These are phyloP conservation scores for Austrolebias charrua DNA, from an alignment of 2,797 vertebrate species.

Conservation along the genomic window DNA sequence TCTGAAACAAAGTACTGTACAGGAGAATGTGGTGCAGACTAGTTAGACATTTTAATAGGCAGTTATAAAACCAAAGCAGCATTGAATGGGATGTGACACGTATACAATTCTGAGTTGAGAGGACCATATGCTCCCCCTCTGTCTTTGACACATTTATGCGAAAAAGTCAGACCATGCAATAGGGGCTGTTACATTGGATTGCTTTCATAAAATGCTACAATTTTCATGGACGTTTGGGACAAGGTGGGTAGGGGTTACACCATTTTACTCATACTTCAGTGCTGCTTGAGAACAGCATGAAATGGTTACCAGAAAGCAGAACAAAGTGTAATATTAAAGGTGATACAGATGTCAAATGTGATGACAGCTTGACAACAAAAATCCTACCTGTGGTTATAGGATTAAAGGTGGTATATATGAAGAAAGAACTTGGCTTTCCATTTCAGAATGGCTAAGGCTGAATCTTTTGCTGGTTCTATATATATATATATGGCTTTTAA, in stretches of 20 bases:
- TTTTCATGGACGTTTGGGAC: slow-evolving; percentile 40
- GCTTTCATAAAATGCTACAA: slow-evolving; percentile 37
- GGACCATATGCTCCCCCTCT: not conserved
- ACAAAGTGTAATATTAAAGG: slow-evolving; percentile 16
- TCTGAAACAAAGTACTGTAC: slow-evolving; percentile 32
- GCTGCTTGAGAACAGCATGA: slow-evolving; percentile 31
- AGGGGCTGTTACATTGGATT: slow-evolving; percentile 28
- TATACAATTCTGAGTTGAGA: slow-evolving; percentile 26
- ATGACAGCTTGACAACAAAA: slow-evolving; percentile 7
- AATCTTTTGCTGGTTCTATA: no score
- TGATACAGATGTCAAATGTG: slow-evolving; percentile 27
- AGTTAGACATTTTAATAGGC: slow-evolving; percentile 28
- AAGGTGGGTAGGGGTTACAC: slow-evolving; percentile 12
- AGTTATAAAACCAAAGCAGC: slow-evolving; percentile 18
- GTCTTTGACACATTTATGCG: slow-evolving; percentile 11
- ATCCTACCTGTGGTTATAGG: not conserved
- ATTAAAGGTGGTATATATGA: not conserved
- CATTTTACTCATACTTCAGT: slow-evolving; percentile 25
- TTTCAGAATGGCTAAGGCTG: no score
- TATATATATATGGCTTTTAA: no score
- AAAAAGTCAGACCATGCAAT: slow-evolving; percentile 33
- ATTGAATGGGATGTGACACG: slow-evolving; percentile 26
- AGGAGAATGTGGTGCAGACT: slow-evolving; percentile 30
- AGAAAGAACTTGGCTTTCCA: not conserved
- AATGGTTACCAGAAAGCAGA: slow-evolving; percentile 22